phyloP scores from a whole-genome alignment of 2,113 vertebrate species.

The Benitochromis conjunctus region DNA sequence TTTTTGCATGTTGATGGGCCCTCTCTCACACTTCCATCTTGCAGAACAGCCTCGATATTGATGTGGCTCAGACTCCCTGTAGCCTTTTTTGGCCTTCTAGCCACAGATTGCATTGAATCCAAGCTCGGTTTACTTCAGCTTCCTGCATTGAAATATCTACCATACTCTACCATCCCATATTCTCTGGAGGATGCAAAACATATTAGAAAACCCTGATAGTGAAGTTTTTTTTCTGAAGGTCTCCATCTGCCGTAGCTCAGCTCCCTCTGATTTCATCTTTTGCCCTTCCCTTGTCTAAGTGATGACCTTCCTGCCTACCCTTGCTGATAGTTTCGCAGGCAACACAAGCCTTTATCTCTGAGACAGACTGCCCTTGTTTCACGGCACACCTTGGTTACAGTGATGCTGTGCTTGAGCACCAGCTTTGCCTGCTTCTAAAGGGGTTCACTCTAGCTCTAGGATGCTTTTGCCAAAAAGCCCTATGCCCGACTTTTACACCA shows the following conservation, averaged over 20 bases:
- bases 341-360: not conserved
- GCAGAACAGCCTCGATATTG: not conserved
- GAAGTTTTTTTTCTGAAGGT: not conserved
- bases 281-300: not conserved
- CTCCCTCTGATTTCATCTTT: not conserved
- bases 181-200: not conserved
- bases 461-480: not conserved
- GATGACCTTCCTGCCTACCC: not conserved
- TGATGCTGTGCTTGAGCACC: not conserved
- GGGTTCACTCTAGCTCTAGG: not conserved
- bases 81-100: not conserved
- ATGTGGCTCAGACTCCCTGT: not conserved
- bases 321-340: not conserved
- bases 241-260: not conserved
- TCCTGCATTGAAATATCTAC: not conserved
- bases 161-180: not conserved
- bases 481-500: not conserved
- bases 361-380: not conserved
- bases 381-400: not conserved
- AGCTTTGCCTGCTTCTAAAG: not conserved
- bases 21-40: not conserved
- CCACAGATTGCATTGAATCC: not conserved
- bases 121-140: not conserved
- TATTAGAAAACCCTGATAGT: not conserved
- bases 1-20: not conserved